These are phyloP conservation scores for Gobius niger DNA, from an alignment of 2,113 vertebrate species.

Conservation along the genomic window DNA sequence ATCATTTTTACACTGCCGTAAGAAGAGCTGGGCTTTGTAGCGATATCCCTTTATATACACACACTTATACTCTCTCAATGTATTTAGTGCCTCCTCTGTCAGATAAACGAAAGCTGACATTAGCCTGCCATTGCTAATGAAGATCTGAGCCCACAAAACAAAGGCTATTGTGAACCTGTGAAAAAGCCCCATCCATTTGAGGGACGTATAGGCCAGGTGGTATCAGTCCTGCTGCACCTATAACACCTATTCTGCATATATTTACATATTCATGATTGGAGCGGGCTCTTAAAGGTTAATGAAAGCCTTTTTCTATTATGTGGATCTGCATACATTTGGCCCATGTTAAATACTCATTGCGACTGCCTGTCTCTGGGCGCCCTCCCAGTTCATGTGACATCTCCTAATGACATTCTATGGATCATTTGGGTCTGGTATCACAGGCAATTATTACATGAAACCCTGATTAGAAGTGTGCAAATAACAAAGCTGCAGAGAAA, in stretches of 20 bases:
- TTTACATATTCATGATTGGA: constrained; percentile 71
- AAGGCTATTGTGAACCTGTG: constrained; percentile 50
- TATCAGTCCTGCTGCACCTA: constrained; percentile 61
- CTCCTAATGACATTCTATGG: constrained; percentile 16
- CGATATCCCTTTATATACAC: not conserved
- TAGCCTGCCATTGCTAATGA: constrained; percentile 51
- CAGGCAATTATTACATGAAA: constrained; percentile 1
- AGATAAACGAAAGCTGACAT: constrained; percentile 50
- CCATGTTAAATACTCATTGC: constrained; percentile 59
- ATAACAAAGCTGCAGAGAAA: not conserved
- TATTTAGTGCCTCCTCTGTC: constrained; percentile 31
- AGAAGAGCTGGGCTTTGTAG: constrained; percentile 2
- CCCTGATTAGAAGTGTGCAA: not conserved
- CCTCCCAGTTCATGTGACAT: constrained; percentile 47
- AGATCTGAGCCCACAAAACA: constrained; percentile 55
- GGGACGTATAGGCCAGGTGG: constrained; percentile 65
- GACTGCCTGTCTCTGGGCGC: constrained; percentile 42
- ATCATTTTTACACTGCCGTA: constrained; percentile 1
- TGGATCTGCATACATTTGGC: constrained; percentile 58
- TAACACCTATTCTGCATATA: constrained; percentile 69
- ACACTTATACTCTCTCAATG: not conserved
- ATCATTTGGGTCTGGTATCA: not conserved
- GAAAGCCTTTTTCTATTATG: constrained; percentile 68
- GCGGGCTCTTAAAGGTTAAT: constrained; percentile 69
- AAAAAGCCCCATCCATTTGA: constrained; percentile 51